phyloP scores from a whole-genome alignment of 2,113 vertebrate species.

The Melanerpes formicivorus region DNA sequence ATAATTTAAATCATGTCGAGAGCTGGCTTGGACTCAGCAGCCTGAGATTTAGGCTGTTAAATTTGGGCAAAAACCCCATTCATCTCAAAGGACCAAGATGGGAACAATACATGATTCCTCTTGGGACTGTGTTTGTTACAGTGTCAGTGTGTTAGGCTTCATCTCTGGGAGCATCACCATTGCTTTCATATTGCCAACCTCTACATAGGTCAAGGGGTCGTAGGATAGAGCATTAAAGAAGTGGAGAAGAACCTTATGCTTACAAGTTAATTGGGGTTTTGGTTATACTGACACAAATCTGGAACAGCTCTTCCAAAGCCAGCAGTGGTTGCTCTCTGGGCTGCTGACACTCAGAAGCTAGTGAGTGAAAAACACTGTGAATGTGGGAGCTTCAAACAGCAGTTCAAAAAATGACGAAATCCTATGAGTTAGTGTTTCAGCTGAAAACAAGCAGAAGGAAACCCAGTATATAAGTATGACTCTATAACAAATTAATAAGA shows the following conservation, averaged over 20 bases:
- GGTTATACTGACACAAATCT: background rate
- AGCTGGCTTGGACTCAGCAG: background rate
- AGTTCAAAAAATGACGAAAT: background rate
- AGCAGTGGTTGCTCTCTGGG: background rate
- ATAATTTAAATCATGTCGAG: background rate
- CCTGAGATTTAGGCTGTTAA: background rate
- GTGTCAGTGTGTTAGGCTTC: background rate
- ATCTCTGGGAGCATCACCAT: background rate
- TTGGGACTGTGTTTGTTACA: fast-evolving
- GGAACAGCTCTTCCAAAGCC: background rate
- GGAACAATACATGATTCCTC: background rate
- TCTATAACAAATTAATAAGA: background rate
- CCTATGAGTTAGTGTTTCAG: background rate
- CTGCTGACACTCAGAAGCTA: background rate
- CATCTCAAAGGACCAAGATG: background rate
- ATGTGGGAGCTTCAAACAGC: background rate
- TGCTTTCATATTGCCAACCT: background rate
- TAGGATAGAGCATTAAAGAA: background rate
- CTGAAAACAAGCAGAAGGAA: background rate
- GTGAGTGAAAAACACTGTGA: background rate
- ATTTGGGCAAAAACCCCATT: background rate
- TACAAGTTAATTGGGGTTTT: background rate
- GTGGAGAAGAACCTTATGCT: background rate
- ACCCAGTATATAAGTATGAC: background rate
- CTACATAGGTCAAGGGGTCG: background rate